phyloP scores from a whole-genome alignment of 2,888 invertebrate species.

The Celastrina argiolus region DNA sequence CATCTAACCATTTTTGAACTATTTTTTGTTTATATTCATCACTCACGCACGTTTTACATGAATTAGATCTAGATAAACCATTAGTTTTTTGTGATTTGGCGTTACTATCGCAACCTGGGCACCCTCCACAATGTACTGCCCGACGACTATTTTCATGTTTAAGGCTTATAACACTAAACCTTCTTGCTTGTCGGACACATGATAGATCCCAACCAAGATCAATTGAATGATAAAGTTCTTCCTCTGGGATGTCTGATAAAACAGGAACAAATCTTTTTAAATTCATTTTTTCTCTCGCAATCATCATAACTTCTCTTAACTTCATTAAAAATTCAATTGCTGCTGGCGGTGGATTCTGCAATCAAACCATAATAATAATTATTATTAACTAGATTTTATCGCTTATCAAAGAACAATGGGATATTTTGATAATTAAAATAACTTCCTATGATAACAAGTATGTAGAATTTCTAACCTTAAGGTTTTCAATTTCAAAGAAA shows the following conservation, averaged over 20 bases:
- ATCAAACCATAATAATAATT: slow-evolving; percentile 3
- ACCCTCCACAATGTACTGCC: slow-evolving; percentile 79
- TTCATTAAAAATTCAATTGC: slow-evolving; percentile 92
- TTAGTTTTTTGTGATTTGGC: slow-evolving; percentile 48
- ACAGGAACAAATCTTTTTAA: slow-evolving; percentile 88
- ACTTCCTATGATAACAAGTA: too few relatives aligned
- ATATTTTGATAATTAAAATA: too few relatives aligned
- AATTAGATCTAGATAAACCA: slow-evolving; percentile 62
- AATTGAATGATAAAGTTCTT: slow-evolving; percentile 74
- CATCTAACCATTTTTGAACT: slow-evolving; percentile 87
- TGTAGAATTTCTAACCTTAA: slow-evolving; percentile 80
- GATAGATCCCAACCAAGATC: slow-evolving; percentile 73
- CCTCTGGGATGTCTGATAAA: slow-evolving; percentile 88
- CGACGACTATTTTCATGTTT: slow-evolving; percentile 80
- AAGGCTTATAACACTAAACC: slow-evolving; percentile 77
- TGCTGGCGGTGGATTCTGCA: slow-evolving; percentile 92
- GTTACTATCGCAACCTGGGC: slow-evolving; percentile 80
- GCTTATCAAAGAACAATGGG: too few relatives aligned
- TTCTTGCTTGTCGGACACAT: slow-evolving; percentile 70
- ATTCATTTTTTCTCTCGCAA: slow-evolving; percentile 92
- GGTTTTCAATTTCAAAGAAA: slow-evolving; percentile 90
- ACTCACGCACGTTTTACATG: slow-evolving; percentile 77
- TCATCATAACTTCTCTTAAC: slow-evolving; percentile 92
- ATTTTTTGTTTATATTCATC: slow-evolving; percentile 85
- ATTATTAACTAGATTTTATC: too few relatives aligned